A percentile compares a stretch with the other conserved stretches of the same genome.
Evolutionary conservation across 64 coral and sea anemone genomes (phyloP).

Genomic region (Stylophora pistillata): DNA sequence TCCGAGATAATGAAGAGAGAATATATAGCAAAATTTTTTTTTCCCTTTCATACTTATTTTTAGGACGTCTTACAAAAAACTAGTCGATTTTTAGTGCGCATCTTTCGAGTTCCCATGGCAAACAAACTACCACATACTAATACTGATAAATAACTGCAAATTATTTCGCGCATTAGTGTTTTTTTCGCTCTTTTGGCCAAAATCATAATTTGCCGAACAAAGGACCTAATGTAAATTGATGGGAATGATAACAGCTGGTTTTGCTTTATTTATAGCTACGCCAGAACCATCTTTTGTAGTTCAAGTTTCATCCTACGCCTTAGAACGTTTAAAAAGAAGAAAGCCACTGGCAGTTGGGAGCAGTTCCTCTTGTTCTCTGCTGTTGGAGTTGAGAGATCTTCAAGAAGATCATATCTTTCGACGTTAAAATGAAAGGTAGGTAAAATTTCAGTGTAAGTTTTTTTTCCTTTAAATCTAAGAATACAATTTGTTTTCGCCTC

Average conservation of each 20-base stretch:
- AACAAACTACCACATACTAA: background rate
- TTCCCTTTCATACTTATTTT: background rate
- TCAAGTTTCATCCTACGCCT: constrained; percentile 2
- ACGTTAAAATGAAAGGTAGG: constrained; percentile 26
- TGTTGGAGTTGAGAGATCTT: background rate
- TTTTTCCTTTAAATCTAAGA: background rate
- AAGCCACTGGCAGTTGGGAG: background rate
- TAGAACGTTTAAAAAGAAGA: constrained; percentile 3
- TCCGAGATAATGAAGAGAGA: background rate
- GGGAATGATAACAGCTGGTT: constrained; percentile 5
- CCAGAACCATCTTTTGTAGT: constrained; percentile 17
- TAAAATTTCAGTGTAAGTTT: background rate
- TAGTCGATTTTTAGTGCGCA: background rate
- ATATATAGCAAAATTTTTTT: background rate
- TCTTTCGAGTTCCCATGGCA: constrained; percentile 16
- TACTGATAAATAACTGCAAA: background rate
- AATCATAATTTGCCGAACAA: constrained; percentile 31
- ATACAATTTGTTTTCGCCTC: background rate
- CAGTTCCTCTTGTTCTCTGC: background rate
- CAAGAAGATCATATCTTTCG: background rate
- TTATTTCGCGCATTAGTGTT: background rate
- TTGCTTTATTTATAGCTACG: background rate
- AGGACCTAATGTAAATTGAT: constrained; percentile 12
- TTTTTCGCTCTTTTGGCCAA: background rate
- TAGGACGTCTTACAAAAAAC: background rate